Conservation (phyloP, 2,888 invertebrate genomes). For the Heliconius ismenius region DNA sequence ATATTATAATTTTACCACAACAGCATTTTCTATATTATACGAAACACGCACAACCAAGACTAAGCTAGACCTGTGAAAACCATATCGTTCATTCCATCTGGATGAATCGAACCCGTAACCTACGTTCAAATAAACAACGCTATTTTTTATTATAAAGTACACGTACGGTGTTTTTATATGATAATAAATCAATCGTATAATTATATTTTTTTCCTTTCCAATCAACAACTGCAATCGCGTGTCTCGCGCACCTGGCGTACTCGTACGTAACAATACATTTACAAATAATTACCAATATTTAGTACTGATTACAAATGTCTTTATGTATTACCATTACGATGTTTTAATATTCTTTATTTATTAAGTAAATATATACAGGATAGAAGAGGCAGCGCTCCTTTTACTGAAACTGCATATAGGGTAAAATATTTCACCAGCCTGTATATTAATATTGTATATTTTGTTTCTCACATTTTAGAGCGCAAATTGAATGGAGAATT, state of each 20-base stretch:
- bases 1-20: too few species aligned
- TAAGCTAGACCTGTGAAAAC: too few species aligned
- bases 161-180: background rate
- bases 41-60: too few species aligned
- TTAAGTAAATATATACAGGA: too few species aligned
- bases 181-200: background rate
- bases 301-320: background rate
- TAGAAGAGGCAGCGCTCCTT: too few species aligned
- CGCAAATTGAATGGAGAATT: too few species aligned
- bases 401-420: too few species aligned
- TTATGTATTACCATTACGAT: constrained; percentile 10
- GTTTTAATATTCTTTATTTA: too few species aligned
- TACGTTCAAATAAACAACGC: background rate
- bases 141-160: background rate
- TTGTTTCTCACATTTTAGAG: too few species aligned
- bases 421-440: too few species aligned
- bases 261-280: constrained; percentile 64
- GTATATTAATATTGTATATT: too few species aligned
- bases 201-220: constrained; percentile 23
- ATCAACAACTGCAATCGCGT: constrained; percentile 39
- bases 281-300: constrained; percentile 67
- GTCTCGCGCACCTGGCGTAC: constrained; percentile 40
- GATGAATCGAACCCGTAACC: background rate
- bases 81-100: background rate
- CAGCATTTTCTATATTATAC: too few species aligned